phyloP scores from a whole-genome alignment of 2,113 vertebrate genomes.

The Hydrochoerus hydrochaeris region DNA sequence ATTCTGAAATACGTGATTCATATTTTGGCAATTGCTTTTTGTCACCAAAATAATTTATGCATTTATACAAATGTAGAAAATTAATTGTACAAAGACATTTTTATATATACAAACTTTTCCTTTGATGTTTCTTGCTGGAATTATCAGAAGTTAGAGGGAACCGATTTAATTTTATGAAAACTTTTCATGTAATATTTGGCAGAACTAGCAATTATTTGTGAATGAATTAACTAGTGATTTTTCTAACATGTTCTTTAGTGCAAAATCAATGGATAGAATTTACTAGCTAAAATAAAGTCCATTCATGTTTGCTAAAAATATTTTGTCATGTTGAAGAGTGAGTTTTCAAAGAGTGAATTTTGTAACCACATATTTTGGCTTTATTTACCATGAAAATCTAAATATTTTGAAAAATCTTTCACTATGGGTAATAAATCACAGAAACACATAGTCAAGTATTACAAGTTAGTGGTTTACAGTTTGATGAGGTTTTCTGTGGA shows the following conservation, averaged over 20 bases:
- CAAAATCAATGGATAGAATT: not conserved
- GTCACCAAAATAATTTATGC: not conserved
- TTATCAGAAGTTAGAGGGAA: constrained; percentile 16
- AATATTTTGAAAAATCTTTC: not conserved
- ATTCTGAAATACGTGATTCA: not conserved
- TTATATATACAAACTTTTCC: not conserved
- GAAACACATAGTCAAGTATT: not conserved
- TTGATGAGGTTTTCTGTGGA: not conserved
- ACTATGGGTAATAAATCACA: not conserved
- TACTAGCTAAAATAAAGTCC: not conserved
- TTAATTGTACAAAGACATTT: not conserved
- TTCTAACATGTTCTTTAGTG: not conserved
- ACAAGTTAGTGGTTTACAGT: not conserved
- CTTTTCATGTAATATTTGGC: constrained; percentile 1
- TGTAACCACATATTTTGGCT: not conserved
- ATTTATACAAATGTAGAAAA: constrained; percentile 10
- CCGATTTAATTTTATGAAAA: not conserved
- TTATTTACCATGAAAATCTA: not conserved
- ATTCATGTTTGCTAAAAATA: not conserved
- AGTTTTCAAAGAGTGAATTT: not conserved
- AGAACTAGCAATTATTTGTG: not conserved
- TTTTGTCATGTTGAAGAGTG: not conserved
- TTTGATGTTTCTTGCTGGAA: not conserved
- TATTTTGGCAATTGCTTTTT: not conserved
- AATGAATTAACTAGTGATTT: not conserved